Evolutionary conservation across 2,797 vertebrate genomes (phyloP).

Genomic region (Microtus californicus): DNA sequence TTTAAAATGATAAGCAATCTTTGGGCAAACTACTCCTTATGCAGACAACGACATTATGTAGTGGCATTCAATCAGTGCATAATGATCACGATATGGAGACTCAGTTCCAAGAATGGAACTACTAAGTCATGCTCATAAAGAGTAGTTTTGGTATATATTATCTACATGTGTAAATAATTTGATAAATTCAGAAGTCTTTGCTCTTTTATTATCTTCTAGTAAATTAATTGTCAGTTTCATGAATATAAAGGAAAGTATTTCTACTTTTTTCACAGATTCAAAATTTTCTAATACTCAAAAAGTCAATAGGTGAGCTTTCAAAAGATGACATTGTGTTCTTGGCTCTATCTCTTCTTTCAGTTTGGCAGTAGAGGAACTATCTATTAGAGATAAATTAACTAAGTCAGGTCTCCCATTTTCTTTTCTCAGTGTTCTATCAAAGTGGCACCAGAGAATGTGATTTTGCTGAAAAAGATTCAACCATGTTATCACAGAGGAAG

Average conservation of each 20-base stretch:
- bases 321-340: not conserved
- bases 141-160: not conserved
- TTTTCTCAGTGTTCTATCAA: not conserved
- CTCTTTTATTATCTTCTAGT: slow-evolving; percentile 18
- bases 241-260: slow-evolving; percentile 13
- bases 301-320: not conserved
- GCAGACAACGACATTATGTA: not conserved
- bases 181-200: not conserved
- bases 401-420: not conserved
- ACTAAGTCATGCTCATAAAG: not conserved
- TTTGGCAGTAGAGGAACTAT: not conserved
- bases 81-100: not conserved
- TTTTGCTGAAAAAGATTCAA: not conserved
- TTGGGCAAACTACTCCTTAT: not conserved
- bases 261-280: not conserved
- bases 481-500: not conserved
- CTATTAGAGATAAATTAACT: not conserved
- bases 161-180: not conserved
- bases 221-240: slow-evolving; percentile 34
- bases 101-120: not conserved
- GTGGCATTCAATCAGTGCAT: not conserved
- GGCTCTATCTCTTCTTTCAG: not conserved
- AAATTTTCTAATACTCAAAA: not conserved
- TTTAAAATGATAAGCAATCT: not conserved
- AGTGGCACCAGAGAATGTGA: not conserved